Evolutionary conservation across 2,113 vertebrate species (phyloP), one percentile per base, ranked within the genome.

Genomic region (Puffinus mauretanicus): DNA sequence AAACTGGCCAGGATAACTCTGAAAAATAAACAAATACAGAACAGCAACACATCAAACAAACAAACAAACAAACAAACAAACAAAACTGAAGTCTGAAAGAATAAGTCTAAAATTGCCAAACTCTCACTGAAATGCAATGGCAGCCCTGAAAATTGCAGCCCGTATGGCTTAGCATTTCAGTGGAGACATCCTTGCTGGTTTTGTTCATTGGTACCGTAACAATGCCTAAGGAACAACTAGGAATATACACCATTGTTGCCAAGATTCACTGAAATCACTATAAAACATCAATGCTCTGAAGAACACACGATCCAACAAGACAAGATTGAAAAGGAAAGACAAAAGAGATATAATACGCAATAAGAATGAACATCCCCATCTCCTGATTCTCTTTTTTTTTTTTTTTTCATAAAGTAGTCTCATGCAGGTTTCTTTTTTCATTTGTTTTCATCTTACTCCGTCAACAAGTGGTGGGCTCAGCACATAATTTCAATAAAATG

Each of bases 401-500:
- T 72, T 85, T 47, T 52, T 60, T 64, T 51, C 24, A 49, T 46
- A 40, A 92, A 65, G 58, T 72, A 91, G 81, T 82, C 44, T 89
- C 55, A 57, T 25, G n/a, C 32, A 82, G 77, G 55, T 91, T 70
- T 82, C 47, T 79, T 94, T 93, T 90, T 87, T 91, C 73, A 91
- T 86, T 95, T 96, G 78, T 79, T 97, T 86, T 90, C 58, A 85
- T 91, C 72, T 87, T 93, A 75, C 80, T 82, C 88, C 70, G 86
- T 60, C 93, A 69, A 61, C 1, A 70, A 94, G 49, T 93, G 16
- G 57, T 77, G 87, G 69, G 94, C n/a, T 96, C 40, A 92, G 55
- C 61, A 95, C 65, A 75, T 38, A 93, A 95, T 93, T 85, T 95
- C 86, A 93, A 93, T 95, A 96, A 92, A 94, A 95, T 64, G 95